Evolutionary conservation across 2,113 vertebrate genomes (phyloP), one percentile per base, ranked within the genome.

Genomic region (Pedetes capensis): DNA sequence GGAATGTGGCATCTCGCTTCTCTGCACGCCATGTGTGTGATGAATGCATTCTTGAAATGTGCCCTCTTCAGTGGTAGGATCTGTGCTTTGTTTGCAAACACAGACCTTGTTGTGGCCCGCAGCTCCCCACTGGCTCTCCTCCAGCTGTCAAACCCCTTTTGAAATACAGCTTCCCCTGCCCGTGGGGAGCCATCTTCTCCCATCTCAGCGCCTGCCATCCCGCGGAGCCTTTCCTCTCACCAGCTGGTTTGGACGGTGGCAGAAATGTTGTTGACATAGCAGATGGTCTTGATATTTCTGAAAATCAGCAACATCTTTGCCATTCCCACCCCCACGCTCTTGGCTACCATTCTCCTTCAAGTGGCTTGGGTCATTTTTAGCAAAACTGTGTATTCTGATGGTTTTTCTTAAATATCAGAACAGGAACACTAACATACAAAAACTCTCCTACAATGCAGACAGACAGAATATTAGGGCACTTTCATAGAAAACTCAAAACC

Each of bases 261-360:
- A 95, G 76, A 90, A 94, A 74, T 37, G 9, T 66, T 94, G 91
- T 76, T 93, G 94, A 93, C 66, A 32, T 27, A 96, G 83, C 90
- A 97, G 95, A 96, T 97, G 96, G 94, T 86, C 86, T 92, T 61
- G 87, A 59, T 96, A 92, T 94, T 97, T 96, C 95, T 95, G 88
- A 93, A 95, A 96, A 78, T 32, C 81, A 86, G 95, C 22, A 68
- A 53, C 29, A 57, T 95, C 64, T 88, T 88, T 95, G 95, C 92
- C 81, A 88, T 91, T 85, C 64, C 94, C 42, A 94, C 68, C 78
- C 93, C 94, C 72, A 91, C 0, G 0, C 59, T 91, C 94, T 95
- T 93, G 88, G 92, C 59, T 93, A 47, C 80, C 87, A 23, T 84
- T 96, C 83, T 96, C 69, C 89, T 95, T 94, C 47, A 81, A 93